A percentile compares a stretch with the other conserved stretches of the same genome.
Conservation (phyloP, 2,113 vertebrate species). For the Mesocricetus auratus region DNA sequence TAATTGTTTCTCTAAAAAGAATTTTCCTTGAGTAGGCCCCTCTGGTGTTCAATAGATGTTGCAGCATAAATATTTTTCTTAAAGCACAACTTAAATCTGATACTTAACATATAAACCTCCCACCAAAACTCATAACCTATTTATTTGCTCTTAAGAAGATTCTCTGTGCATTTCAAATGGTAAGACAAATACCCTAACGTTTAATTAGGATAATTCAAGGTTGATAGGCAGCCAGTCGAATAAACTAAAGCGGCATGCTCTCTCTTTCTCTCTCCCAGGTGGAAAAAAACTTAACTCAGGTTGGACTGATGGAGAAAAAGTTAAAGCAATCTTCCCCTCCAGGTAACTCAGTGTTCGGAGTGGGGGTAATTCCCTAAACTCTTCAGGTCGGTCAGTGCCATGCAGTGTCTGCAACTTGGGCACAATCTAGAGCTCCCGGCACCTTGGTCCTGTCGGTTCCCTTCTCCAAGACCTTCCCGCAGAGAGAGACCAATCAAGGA, state of each 20-base stretch:
- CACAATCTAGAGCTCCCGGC: constrained; percentile 11
- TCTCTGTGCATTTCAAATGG: constrained; percentile 29
- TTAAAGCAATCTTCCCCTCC: neutral
- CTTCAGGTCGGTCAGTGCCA: neutral
- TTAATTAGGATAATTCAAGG: constrained; percentile 26
- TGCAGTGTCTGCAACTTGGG: neutral
- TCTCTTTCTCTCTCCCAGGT: neutral
- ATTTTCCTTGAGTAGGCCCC: constrained; percentile 27
- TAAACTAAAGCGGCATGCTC: neutral
- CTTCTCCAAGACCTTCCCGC: constrained; percentile 56
- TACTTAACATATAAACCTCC: neutral
- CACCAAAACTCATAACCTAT: neutral
- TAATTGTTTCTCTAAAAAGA: constrained; percentile 33
- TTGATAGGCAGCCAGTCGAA: neutral
- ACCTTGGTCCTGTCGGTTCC: neutral
- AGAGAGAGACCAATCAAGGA: constrained; percentile 50
- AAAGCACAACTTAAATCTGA: constrained; percentile 1
- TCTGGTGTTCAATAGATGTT: constrained; percentile 48
- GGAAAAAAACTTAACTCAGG: neutral
- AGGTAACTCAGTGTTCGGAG: neutral
- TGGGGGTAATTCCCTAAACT: neutral
- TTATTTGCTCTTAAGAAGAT: constrained; percentile 31
- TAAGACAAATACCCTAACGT: constrained; percentile 16
- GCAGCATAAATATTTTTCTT: constrained; percentile 33
- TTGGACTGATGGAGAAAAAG: neutral